These are phyloP conservation scores for Triplophysa rosa DNA, from an alignment of 2,113 vertebrate genomes.

Conservation along the genomic window DNA sequence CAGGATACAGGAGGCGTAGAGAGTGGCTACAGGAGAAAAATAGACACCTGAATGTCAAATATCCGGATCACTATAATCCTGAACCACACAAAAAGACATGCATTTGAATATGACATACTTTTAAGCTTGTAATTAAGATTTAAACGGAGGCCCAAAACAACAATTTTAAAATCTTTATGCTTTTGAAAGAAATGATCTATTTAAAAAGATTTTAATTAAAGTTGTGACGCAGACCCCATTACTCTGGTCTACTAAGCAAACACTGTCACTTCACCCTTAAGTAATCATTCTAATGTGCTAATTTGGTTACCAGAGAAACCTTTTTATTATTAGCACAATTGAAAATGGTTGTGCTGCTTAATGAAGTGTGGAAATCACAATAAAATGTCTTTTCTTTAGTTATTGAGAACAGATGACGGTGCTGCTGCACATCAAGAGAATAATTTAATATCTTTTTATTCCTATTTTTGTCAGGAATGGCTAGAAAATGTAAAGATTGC, in stretches of 20 bases:
- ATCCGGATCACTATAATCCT: background rate
- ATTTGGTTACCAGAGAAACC: background rate
- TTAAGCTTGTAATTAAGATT: background rate
- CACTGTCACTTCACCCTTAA: background rate
- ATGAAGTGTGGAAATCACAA: background rate
- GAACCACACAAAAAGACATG: background rate
- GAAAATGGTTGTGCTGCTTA: background rate
- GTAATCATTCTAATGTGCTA: constrained; percentile 9
- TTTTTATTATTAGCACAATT: background rate
- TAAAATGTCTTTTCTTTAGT: background rate
- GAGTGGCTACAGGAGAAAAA: constrained; percentile 77
- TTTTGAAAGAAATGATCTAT: no score
- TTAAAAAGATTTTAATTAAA: no score
- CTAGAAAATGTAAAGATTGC: no score
- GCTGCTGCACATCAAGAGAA: no score
- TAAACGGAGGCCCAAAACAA: no score
- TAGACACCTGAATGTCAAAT: background rate
- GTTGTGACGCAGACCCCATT: no score
- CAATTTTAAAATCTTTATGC: background rate
- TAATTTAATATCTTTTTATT: no score
- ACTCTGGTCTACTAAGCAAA: background rate
- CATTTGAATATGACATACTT: background rate
- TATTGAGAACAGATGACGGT: no score
- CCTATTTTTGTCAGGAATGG: no score
- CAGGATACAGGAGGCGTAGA: constrained; percentile 95